Percentiles rank a stretch among this genome's conserved stretches.
phyloP scores from a whole-genome alignment of 2,113 vertebrate species.

The Oxyura jamaicensis region DNA sequence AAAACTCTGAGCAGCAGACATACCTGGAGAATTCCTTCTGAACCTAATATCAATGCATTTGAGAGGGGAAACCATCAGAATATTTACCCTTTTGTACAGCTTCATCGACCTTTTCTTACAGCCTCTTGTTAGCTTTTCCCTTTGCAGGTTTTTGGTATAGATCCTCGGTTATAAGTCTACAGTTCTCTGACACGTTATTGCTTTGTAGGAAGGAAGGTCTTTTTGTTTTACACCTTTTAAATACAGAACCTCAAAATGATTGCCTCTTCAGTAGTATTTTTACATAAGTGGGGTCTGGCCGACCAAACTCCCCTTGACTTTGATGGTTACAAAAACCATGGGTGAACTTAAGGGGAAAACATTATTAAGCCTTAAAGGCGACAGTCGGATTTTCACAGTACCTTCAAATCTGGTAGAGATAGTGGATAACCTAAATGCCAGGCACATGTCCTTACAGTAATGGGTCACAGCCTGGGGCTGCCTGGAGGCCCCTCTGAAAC shows the following conservation, averaged over 20 bases:
- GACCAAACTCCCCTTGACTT: not conserved
- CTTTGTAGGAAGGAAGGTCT: constrained; percentile 12
- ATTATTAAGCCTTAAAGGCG: not conserved
- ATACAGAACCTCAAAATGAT: not conserved
- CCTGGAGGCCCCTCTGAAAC: not conserved
- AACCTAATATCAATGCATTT: constrained; percentile 45
- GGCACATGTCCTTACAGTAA: not conserved
- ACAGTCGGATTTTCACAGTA: not conserved
- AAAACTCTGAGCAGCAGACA: not conserved
- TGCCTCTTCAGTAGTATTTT: constrained; percentile 1
- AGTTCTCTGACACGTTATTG: constrained; percentile 3
- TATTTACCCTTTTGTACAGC: constrained; percentile 54
- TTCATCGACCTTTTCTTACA: constrained; percentile 53
- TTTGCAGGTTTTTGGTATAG: constrained; percentile 52
- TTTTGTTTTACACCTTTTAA: constrained; percentile 21
- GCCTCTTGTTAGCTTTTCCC: constrained; percentile 50
- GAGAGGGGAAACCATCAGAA: constrained; percentile 48
- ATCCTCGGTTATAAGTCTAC: constrained; percentile 26
- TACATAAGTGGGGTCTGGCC: not conserved
- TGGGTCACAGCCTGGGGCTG: not conserved
- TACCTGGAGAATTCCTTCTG: constrained; percentile 48
- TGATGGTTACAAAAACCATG: not conserved
- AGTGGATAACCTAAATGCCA: not conserved
- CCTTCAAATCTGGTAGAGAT: not conserved
- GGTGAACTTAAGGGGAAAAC: not conserved